Evolutionary conservation across 2,113 vertebrate genomes (phyloP), one percentile per base, ranked within the genome.

Genomic region (Acinonyx jubatus): DNA sequence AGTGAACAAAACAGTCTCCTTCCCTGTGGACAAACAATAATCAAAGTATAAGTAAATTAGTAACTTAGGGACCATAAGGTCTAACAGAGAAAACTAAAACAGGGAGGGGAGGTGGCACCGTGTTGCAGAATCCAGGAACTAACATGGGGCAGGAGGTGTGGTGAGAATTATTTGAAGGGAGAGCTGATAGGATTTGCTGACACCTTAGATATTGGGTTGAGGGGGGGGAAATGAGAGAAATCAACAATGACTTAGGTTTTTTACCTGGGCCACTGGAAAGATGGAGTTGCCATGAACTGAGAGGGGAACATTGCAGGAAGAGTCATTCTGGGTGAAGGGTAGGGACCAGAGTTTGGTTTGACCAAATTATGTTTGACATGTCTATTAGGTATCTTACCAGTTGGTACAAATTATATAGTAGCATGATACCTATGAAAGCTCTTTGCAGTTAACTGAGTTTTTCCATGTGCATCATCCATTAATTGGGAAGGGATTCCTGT

Each of bases 401-500:
- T 79, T 79, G 50, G 89, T 29, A 79, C 19, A 33, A 25, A 63
- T 79, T 76, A 29, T 76, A 29, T 36, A 33, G 25, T 50, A 91
- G 45, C 61, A n/a, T 78, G 29, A 57, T 82, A 45, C 76, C 41
- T 45, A 1, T 7, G 16, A 52, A 23, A 41, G n/a, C 5, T 85
- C 73, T 92, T 83, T n/a, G 79, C 12, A 65, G 33, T 36, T 48
- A 19, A 14, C 91, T 45, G n/a, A 65, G 65, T 14, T 76, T 86
- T 80, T 68, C 63, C 33, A 25, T 4, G 1, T 80, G 25, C 1
- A 65, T 73, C 50, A n/a, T 81, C 68, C 88, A 86, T 80, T 95
- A 69, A 76, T 31, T 36, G 55, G 11, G 48, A 81, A 97, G 63
- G 31, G 12, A 33, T 55, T 80, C 55, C 78, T 92, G 93, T 95